Percentiles rank a stretch among this genome's conserved stretches.
Evolutionary conservation across 2,113 vertebrate species (phyloP).

Genomic region (Myxocyprinus asiaticus): DNA sequence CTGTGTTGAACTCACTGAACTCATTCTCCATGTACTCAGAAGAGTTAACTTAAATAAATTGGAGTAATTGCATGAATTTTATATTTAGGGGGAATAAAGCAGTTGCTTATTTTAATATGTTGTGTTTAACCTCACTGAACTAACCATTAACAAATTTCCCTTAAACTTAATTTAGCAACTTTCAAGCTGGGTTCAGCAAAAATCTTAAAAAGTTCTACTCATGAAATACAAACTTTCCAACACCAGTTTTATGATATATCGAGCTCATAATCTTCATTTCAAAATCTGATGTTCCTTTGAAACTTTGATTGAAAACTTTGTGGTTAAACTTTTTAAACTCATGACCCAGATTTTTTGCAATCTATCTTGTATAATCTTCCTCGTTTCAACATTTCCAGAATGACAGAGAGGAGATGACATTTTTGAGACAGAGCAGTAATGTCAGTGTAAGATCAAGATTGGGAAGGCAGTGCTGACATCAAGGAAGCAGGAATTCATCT

Average conservation of each 20-base stretch:
- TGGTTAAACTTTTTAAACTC: constrained; percentile 10
- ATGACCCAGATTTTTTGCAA: constrained; percentile 36
- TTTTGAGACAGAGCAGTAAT: not conserved
- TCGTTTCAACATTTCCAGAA: constrained; percentile 25
- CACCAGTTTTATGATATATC: not conserved
- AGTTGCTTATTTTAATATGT: not conserved
- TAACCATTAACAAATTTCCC: not conserved
- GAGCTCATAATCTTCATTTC: not conserved
- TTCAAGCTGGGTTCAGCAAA: not conserved
- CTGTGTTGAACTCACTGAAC: too few relatives aligned
- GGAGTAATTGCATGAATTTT: not conserved
- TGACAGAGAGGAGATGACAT: constrained; percentile 42
- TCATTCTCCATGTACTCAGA: too few relatives aligned
- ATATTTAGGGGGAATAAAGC: not conserved
- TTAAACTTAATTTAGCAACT: not conserved
- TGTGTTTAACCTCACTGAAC: too few relatives aligned
- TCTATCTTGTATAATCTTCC: constrained; percentile 28
- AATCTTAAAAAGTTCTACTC: not conserved
- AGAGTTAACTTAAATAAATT: too few relatives aligned
- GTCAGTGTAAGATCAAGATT: constrained; percentile 38
- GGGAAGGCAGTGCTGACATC: constrained; percentile 37
- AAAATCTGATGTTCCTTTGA: constrained; percentile 10
- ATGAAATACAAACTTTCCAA: constrained; percentile 9
- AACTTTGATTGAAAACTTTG: not conserved
- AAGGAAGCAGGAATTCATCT: constrained; percentile 19